These are phyloP conservation scores for Pocillopora meandrina DNA, from an alignment of 92 coral and sea anemone genomes.

Conservation along the genomic window DNA sequence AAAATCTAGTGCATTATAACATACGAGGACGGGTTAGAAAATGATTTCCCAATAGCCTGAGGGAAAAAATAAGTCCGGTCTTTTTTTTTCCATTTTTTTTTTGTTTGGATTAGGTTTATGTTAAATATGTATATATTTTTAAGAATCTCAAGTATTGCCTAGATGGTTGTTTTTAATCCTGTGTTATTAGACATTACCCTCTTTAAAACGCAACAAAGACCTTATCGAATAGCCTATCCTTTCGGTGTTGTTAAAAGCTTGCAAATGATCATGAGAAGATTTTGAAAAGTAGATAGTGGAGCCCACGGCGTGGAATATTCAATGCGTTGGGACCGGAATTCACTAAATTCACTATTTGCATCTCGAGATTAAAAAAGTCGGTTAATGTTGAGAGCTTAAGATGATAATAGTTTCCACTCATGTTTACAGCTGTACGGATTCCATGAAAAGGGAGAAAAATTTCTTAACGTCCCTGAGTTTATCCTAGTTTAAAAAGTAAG, in stretches of 20 bases:
- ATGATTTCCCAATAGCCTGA: background rate
- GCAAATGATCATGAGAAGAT: background rate
- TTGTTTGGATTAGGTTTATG: background rate
- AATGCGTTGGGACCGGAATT: conserved; percentile 17
- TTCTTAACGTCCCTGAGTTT: background rate
- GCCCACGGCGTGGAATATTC: background rate
- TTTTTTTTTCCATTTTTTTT: background rate
- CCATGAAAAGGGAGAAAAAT: background rate
- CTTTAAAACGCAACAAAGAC: background rate
- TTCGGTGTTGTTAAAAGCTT: background rate
- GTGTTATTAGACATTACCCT: no score
- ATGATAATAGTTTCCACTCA: background rate
- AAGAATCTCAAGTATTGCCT: no score
- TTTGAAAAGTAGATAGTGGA: background rate
- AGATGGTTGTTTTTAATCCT: no score
- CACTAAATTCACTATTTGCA: background rate
- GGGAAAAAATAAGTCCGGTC: background rate
- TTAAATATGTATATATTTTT: no score
- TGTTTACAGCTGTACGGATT: background rate
- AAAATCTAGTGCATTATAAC: no score
- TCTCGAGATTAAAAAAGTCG: background rate
- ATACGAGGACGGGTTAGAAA: background rate
- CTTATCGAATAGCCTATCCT: background rate
- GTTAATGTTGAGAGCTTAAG: background rate
- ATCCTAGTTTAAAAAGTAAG: background rate